Conservation (phyloP, 1,140 invertebrate species). For the Bombus consobrinus region DNA sequence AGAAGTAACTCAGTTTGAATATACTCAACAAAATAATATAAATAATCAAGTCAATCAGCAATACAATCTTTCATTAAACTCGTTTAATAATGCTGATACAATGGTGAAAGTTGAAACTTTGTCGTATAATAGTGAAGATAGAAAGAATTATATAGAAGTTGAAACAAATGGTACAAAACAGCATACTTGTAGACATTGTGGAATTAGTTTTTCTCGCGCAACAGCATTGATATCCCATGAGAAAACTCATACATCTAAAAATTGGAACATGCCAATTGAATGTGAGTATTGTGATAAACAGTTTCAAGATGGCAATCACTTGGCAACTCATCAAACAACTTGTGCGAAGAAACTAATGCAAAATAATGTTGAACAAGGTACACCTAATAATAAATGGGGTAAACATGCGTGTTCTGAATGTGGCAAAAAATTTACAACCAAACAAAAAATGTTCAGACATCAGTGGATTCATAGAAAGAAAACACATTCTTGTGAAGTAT, state of each 20-base stretch:
- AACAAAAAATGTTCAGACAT: slow-evolving; percentile 83
- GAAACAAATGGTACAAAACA: slow-evolving; percentile 65
- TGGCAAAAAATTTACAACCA: slow-evolving; percentile 82
- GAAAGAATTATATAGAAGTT: slow-evolving; percentile 60
- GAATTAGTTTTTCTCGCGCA: slow-evolving; percentile 72
- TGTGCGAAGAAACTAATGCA: slow-evolving; percentile 78
- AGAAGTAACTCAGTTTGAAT: slow-evolving; percentile 78
- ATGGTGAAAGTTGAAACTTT: slow-evolving; percentile 73
- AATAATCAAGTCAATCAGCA: slow-evolving; percentile 65
- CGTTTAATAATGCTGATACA: slow-evolving; percentile 67
- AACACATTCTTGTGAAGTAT: slow-evolving; percentile 81
- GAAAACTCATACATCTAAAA: slow-evolving; percentile 75
- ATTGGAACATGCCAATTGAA: slow-evolving; percentile 75
- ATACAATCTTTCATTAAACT: slow-evolving; percentile 71
- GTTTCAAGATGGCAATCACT: slow-evolving; percentile 75
- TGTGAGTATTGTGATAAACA: slow-evolving; percentile 81
- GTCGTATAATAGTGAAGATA: slow-evolving; percentile 50
- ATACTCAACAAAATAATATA: slow-evolving; percentile 67
- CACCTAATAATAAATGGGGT: slow-evolving; percentile 75
- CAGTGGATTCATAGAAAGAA: slow-evolving; percentile 84
- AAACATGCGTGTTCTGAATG: slow-evolving; percentile 82
- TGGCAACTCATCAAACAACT: slow-evolving; percentile 76
- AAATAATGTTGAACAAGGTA: slow-evolving; percentile 69
- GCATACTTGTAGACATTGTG: slow-evolving; percentile 74
- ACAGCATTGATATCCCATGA: slow-evolving; percentile 75